These are phyloP conservation scores for Galerucella nymphaeae DNA, from an alignment of 2,888 invertebrate genomes.

Conservation along the genomic window DNA sequence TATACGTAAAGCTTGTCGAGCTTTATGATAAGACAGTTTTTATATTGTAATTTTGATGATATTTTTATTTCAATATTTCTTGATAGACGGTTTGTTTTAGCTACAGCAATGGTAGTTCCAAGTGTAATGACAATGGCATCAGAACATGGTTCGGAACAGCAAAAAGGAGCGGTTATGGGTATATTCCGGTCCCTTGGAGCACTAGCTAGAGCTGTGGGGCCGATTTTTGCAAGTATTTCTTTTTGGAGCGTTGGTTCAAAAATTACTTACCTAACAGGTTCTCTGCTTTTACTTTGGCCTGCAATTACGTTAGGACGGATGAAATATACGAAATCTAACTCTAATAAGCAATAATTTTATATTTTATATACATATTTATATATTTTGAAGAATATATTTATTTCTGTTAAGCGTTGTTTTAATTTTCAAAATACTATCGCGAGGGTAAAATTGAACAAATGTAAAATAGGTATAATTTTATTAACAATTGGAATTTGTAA, in stretches of 20 bases:
- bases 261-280: conserved; percentile 84
- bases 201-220: conserved; percentile 91
- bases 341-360: conserved; percentile 2
- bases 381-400: neutral
- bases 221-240: conserved; percentile 86
- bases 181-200: conserved; percentile 95
- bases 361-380: neutral
- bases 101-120: conserved; percentile 94
- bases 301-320: conserved; percentile 67
- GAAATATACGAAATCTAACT: conserved; percentile 10
- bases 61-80: conserved; percentile 9
- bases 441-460: neutral
- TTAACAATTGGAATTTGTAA: conserved; percentile 46
- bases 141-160: conserved; percentile 79
- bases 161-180: conserved; percentile 94
- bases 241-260: conserved; percentile 93
- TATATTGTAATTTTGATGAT: no score
- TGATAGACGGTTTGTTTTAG: conserved; percentile 63
- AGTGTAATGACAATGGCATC: conserved; percentile 95
- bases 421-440: neutral
- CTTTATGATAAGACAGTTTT: no score
- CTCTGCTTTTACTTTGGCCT: conserved; percentile 80
- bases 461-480: conserved; percentile 24
- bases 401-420: neutral
- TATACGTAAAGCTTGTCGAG: no score